These are phyloP conservation scores for Beris chalybata DNA, from an alignment of 2,888 invertebrate genomes.

Conservation along the genomic window DNA sequence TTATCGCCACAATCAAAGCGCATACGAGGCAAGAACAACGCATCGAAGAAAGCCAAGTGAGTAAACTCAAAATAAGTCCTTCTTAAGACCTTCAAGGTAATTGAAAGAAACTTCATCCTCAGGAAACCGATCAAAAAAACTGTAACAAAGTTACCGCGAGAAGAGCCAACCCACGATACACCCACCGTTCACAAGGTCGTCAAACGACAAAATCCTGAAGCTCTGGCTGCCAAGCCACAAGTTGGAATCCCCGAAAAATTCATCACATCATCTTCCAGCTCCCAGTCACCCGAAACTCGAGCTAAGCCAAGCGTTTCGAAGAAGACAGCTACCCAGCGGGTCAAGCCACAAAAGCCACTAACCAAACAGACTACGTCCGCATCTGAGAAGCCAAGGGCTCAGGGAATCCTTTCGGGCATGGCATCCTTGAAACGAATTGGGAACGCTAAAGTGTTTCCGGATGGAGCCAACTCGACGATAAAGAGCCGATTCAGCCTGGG, in stretches of 20 bases:
- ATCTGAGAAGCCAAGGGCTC: slow-evolving; percentile 56
- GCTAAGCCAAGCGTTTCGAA: slow-evolving; percentile 36
- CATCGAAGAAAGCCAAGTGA: slow-evolving; percentile 16
- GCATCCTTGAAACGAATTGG: slow-evolving; percentile 77
- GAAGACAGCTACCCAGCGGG: slow-evolving; percentile 46
- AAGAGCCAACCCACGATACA: not conserved
- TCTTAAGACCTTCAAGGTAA: not conserved
- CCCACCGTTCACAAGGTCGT: slow-evolving; percentile 29
- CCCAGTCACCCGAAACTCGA: slow-evolving; percentile 13
- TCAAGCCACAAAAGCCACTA: slow-evolving; percentile 44
- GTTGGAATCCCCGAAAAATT: slow-evolving; percentile 39
- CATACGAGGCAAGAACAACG: slow-evolving; percentile 17
- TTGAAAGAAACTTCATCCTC: not conserved
- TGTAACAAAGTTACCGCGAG: not conserved
- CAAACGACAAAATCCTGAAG: slow-evolving; percentile 29
- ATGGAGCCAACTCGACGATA: slow-evolving; percentile 78
- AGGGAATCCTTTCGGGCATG: slow-evolving; percentile 78
- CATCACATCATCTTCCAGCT: slow-evolving; percentile 26
- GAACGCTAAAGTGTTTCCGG: slow-evolving; percentile 78
- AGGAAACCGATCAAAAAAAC: slow-evolving; percentile 26
- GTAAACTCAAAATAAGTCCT: not conserved
- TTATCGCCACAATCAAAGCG: slow-evolving; percentile 55
- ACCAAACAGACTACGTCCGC: slow-evolving; percentile 37
- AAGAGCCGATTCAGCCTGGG: slow-evolving; percentile 81
- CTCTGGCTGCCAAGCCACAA: slow-evolving; percentile 2